Evolutionary conservation across 2,888 invertebrate genomes (phyloP).

Genomic region (Hemithea aestivaria): DNA sequence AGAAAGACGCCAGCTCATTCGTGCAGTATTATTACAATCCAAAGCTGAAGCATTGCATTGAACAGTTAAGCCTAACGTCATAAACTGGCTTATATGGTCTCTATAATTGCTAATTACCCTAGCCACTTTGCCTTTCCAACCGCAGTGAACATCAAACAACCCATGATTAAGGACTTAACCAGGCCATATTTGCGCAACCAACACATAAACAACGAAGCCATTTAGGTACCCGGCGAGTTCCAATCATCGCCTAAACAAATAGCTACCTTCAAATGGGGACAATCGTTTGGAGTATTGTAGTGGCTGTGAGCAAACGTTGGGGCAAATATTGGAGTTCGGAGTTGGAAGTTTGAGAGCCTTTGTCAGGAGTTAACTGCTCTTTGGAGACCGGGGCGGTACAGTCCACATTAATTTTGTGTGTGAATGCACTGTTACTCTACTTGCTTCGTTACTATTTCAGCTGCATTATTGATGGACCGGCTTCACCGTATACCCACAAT

Average conservation of each 20-base stretch:
- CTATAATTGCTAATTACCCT: no score
- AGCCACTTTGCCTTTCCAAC: no score
- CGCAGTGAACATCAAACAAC: neutral
- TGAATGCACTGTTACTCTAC: constrained; percentile 1
- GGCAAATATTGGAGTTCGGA: constrained; percentile 26
- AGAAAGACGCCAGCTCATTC: no score
- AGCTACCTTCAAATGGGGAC: constrained; percentile 11
- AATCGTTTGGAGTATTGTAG: constrained; percentile 18
- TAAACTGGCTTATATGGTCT: no score
- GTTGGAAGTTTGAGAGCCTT: constrained; percentile 41
- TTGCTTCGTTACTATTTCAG: constrained; percentile 1
- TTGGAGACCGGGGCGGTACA: constrained; percentile 19
- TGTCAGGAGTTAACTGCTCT: constrained; percentile 40
- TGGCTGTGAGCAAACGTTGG: constrained; percentile 28
- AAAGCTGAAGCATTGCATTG: no score
- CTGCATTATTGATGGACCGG: constrained; percentile 14
- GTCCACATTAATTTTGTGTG: constrained; percentile 7
- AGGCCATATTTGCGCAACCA: constrained; percentile 14
- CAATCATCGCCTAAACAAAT: constrained; percentile 31
- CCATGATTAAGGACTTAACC: constrained; percentile 1
- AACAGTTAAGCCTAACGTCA: no score
- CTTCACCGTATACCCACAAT: no score
- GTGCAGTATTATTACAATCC: no score
- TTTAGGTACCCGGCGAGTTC: constrained; percentile 12
- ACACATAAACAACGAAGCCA: constrained; percentile 13